Evolutionary conservation across 2,888 invertebrate species (phyloP), one percentile per base, ranked within the genome.

Genomic region (Priocnemis perturbator): DNA sequence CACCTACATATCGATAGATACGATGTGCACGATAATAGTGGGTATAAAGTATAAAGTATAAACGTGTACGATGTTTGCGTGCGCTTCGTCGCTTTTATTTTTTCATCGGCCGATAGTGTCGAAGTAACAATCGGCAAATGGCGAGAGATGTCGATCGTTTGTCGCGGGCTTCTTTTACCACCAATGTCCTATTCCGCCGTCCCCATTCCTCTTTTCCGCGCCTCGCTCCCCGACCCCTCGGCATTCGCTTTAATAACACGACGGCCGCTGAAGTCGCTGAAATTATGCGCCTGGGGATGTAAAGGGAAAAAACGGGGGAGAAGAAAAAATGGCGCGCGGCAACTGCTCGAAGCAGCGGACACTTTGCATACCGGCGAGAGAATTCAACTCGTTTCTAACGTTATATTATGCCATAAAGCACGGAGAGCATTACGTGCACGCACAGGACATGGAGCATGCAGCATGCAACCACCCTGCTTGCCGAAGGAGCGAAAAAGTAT

Each of bases 371-470:
- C 77, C 77, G 47, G 23, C 62, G 65, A 58, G 37, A 37, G 67
- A 69, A 74, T 74, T 74, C 71, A 65, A 61, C 71, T 71, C 71
- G 67, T 63, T 69, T 79, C 76, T 67, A 74, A 74, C 79, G 69
- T 73, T 75, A 68, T 73, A 77, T 74, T 73, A 73, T 61, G 66
- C 71, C 67, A 69, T 79, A 77, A 79, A 79, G 66, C 55, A 70
- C 67, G 20, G 48, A 30, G 59, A 37, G 67, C 63, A 71, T 78
- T 76, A 74, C 59, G 72, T 45, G 66, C 74, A 69, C 74, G 76
- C 74, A 74, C 67, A 62, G 21, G 45, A 69, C 30, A 52, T 45
- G 72, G 15, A 53, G 37, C 69, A 67, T 67, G 71, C 75, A 53
- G 73, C 11, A 37, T 67, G 71, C 75, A 53, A 75, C 11, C 2